Percentiles rank a stretch among this genome's conserved stretches.
Conservation (phyloP, 2,888 invertebrate species). For the Antitype chi region DNA sequence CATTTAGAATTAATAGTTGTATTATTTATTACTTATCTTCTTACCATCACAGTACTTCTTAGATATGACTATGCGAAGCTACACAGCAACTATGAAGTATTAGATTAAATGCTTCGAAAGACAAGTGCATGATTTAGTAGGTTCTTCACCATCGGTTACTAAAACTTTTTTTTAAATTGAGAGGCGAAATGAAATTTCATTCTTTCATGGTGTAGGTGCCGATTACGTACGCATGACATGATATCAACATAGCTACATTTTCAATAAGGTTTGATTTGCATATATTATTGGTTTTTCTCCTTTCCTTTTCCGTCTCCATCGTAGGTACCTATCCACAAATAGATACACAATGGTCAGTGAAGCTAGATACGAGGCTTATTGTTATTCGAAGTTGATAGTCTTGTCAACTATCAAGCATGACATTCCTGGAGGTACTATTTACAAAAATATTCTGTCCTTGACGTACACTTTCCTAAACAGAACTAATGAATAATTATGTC, state of each 20-base stretch:
- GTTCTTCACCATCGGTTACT: too few species aligned
- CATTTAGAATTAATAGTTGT: constrained; percentile 25
- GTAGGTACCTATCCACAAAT: not conserved
- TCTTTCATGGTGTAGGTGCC: too few species aligned
- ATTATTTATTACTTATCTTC: constrained; percentile 27
- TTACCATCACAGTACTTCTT: not conserved
- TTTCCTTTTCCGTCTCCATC: not conserved
- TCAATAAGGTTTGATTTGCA: not conserved
- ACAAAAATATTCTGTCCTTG: constrained; percentile 38
- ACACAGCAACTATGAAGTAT: not conserved
- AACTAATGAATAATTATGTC: constrained; percentile 47
- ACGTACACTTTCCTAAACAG: constrained; percentile 36
- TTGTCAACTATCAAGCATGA: constrained; percentile 26
- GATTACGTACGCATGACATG: not conserved
- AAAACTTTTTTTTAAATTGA: too few species aligned
- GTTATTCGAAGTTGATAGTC: constrained; percentile 35
- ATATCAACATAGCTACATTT: not conserved
- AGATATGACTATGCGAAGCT: not conserved
- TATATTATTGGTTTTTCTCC: not conserved
- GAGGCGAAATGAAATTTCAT: too few species aligned
- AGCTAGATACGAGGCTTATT: constrained; percentile 25
- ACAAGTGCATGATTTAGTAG: too few species aligned
- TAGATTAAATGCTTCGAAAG: too few species aligned
- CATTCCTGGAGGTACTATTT: constrained; percentile 36
- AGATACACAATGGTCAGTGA: not conserved